Evolutionary conservation across 2,797 vertebrate genomes (phyloP), one percentile per base, ranked within the genome.

Genomic region (Acropternis orthonyx): DNA sequence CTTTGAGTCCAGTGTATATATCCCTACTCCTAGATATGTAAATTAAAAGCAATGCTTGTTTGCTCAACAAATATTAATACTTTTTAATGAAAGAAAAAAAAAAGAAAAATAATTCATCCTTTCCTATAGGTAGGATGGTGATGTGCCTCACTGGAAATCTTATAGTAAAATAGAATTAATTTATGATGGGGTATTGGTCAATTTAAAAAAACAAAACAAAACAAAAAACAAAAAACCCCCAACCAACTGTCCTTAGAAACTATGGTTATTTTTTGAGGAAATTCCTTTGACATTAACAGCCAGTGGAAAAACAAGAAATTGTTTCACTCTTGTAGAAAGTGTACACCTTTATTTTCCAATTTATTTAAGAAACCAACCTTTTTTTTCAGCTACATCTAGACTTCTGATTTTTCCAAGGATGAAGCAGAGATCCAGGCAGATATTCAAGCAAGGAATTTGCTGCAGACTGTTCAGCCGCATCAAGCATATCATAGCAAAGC

Each of bases 361-460:
- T 77, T 87, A 6, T 1, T 39, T 61, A 79, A 32, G 13, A 67
- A 73, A 76, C 2, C 15, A 94, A 74, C 18, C 20, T 6, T 18
- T 9, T 32, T 81, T 66, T 51, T 22, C 69, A 62, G 13, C 5
- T 68, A 46, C 17, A 52, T 76, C 24, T 73, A 65, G 22, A 36
- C 32, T 90, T 85, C 26, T 43, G 41, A 19, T 84, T 85, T 96
- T 82, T 54, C 89, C n/a, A 54, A 67, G 44, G 32, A 88, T 85
- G 82, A 93, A 92, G 34, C 48, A 76, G 63, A 91, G 28, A 80
- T 74, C 52, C 54, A 84, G 54, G 22, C 44, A 89, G 67, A 82
- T 66, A 81, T 76, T 86, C 51, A 69, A 65, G 69, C 24, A 74
- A 61, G 72, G 49, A 83, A 32, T 17, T 88, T 4, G 2, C 28